Evolutionary conservation across 2,797 vertebrate genomes (phyloP), one percentile per base, ranked within the genome.

Genomic region (Pteropus rufus): DNA sequence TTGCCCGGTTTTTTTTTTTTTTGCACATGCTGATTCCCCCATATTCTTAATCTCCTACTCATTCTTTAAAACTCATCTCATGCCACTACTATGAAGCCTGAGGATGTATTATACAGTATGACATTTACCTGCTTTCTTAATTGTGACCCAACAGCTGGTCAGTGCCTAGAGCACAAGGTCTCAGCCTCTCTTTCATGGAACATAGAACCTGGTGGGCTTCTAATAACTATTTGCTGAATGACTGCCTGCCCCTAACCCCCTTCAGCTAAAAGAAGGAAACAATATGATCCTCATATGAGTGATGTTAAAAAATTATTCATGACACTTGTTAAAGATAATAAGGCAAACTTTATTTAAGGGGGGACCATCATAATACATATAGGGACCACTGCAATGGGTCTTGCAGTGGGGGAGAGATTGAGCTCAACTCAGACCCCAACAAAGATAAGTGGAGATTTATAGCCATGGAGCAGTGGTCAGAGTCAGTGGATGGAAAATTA

Each of bases 1-100:
- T 77, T 73, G 14, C 21, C 62, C 34, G 34, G 34, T 34, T 34
- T 34, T 83, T 79, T 24, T 80, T 81, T 29, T 69, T 80, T 81
- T 29, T 69, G 36, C 52, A 69, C 5, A 4, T 62, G 49, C 56
- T 29, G 39, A 67, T 64, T 76, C 15, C 44, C 16, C 36, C 18
- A 44, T 24, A 46, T n/a, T 24, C 73, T 64, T 83, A 34, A 64
- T 15, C 11, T 29, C 58, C 29, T 70, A 67, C 39, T 75, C 46
- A 87, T 91, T 49, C 77, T 91, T 97, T 80, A 69, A 85, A 77
- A 58, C 52, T 84, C 73, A 31, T 44, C 36, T 65, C 70, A 91
- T 24, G 83, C 16, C 9, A 65, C 36, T 64, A 70, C 15, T 69
- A 36, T 46, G 77, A 89, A 65, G 44, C 65, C 54, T 16, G 9